Percentiles rank a stretch among this genome's conserved stretches.
Conservation (phyloP, 2,888 invertebrate genomes). For the Papilio demoleus region DNA sequence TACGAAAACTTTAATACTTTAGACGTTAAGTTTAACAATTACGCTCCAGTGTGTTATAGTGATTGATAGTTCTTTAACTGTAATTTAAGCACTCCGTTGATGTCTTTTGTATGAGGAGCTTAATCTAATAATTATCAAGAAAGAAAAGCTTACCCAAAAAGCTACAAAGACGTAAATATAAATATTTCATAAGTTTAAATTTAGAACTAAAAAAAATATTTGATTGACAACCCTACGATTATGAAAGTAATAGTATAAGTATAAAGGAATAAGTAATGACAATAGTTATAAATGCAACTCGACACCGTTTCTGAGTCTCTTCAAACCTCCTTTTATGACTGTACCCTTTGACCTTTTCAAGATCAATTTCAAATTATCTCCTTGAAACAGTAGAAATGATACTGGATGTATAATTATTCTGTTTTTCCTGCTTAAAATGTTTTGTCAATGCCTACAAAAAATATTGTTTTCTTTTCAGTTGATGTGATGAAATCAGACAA, state of each 20-base stretch:
- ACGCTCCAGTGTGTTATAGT: no score
- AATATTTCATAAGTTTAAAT: background rate
- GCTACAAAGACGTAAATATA: background rate
- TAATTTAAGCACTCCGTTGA: no score
- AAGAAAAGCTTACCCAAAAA: background rate
- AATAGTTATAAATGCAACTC: conserved; percentile 29
- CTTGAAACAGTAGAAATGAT: background rate
- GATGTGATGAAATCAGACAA: no score
- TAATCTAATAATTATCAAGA: background rate
- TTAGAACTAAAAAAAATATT: no score
- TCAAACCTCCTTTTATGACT: background rate
- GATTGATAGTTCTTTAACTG: no score
- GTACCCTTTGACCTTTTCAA: conserved; percentile 8
- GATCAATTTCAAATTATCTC: conserved; percentile 13
- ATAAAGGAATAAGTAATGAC: conserved; percentile 22
- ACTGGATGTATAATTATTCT: no score
- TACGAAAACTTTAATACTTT: no score
- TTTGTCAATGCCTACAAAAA: no score
- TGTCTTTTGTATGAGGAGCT: background rate
- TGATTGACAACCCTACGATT: conserved; percentile 17
- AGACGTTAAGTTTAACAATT: no score
- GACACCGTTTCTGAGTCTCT: conserved; percentile 24
- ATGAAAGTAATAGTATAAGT: conserved; percentile 8
- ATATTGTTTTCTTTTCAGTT: no score
- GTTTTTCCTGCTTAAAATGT: no score